Evolutionary conservation across 2,797 vertebrate genomes (phyloP).

Genomic region (Lindbergichthys nudifrons): DNA sequence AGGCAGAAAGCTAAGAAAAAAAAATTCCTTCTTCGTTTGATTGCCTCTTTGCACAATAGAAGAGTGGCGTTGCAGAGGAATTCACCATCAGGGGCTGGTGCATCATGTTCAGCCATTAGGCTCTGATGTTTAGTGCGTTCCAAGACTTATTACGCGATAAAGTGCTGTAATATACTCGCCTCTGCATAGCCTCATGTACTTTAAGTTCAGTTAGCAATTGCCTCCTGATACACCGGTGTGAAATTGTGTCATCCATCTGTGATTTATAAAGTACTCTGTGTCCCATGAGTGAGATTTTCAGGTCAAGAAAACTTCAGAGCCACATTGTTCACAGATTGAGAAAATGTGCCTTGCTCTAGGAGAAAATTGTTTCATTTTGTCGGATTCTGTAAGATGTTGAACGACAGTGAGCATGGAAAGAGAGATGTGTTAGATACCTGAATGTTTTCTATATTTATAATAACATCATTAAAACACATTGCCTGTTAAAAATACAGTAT

Average conservation of each 20-base stretch:
- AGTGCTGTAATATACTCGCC: constrained; percentile 54
- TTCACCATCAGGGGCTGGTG: constrained; percentile 38
- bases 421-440: background rate
- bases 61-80: constrained; percentile 45
- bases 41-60: constrained; percentile 18
- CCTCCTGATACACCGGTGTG: constrained; percentile 37
- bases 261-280: constrained; percentile 17
- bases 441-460: background rate
- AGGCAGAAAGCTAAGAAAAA: background rate
- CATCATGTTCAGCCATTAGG: constrained; percentile 55
- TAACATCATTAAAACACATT: background rate
- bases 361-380: background rate
- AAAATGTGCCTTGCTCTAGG: constrained; percentile 11
- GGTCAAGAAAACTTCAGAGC: constrained; percentile 39
- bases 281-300: constrained; percentile 47
- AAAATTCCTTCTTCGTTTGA: background rate
- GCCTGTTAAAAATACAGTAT: background rate
- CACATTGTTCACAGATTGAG: constrained; percentile 23
- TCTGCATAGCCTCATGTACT: constrained; percentile 44
- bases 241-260: constrained; percentile 29
- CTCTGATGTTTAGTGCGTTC: constrained; percentile 33
- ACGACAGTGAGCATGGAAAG: background rate
- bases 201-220: constrained; percentile 44
- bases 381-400: background rate
- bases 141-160: constrained; percentile 50